Conservation (phyloP, 2,888 invertebrate genomes). For the Suillia variegata region DNA sequence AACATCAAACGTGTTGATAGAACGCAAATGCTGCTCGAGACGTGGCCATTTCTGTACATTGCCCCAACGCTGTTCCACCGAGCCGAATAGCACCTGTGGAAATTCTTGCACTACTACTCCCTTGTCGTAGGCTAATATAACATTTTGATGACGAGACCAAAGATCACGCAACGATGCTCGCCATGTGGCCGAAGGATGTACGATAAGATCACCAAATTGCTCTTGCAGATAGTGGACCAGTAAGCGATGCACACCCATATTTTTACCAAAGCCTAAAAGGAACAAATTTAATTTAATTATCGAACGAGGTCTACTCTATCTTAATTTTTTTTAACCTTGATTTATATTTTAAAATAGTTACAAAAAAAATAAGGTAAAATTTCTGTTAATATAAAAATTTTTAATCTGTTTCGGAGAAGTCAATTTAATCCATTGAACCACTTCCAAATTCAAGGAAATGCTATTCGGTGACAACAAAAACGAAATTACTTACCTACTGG, state of each 20-base stretch:
- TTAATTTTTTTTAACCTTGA: neutral
- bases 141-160: slow-evolving; percentile 62
- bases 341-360: neutral
- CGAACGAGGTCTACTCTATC: no score
- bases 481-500: slow-evolving; percentile 63
- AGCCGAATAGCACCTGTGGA: slow-evolving; percentile 63
- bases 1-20: slow-evolving; percentile 46
- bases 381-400: neutral
- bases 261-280: slow-evolving; percentile 62
- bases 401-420: no score
- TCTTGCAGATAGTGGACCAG: slow-evolving; percentile 64
- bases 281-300: neutral
- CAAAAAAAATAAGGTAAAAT: neutral
- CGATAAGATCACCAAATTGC: slow-evolving; percentile 64
- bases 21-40: slow-evolving; percentile 64
- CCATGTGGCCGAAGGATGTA: slow-evolving; percentile 64
- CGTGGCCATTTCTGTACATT: slow-evolving; percentile 65
- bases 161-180: slow-evolving; percentile 61
- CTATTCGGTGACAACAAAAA: no score
- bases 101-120: slow-evolving; percentile 52
- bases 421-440: no score
- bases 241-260: slow-evolving; percentile 62
- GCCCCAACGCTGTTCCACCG: slow-evolving; percentile 71
- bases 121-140: slow-evolving; percentile 65
- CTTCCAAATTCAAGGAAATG: no score